Evolutionary conservation across 2,888 invertebrate species (phyloP).

Genomic region (Agrilus mali): DNA sequence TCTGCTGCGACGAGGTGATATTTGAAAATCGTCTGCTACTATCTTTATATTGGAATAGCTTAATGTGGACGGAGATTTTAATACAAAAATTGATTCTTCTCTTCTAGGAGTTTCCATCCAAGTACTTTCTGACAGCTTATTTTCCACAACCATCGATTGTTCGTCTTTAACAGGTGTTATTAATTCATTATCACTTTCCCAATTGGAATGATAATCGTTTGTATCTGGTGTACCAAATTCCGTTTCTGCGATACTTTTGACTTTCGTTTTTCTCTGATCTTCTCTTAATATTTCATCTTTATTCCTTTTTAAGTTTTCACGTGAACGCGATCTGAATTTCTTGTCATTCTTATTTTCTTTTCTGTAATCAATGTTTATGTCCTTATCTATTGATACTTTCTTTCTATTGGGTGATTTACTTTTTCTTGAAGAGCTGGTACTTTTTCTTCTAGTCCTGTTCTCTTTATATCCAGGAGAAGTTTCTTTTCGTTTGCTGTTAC

Average conservation of each 20-base stretch:
- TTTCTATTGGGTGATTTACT: slow-evolving; percentile 1
- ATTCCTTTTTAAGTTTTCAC: not conserved
- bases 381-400: not conserved
- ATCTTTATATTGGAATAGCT: not conserved
- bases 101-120: no score
- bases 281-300: not conserved
- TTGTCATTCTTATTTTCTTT: not conserved
- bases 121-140: not conserved
- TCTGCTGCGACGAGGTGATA: no score
- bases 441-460: not conserved
- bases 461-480: not conserved
- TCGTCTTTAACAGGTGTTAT: slow-evolving; percentile 6
- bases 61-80: no score
- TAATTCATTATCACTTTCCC: slow-evolving; percentile 22
- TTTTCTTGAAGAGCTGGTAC: not conserved
- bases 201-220: slow-evolving; percentile 22
- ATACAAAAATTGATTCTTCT: no score
- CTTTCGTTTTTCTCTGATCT: slow-evolving; percentile 1
- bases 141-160: not conserved
- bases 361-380: not conserved
- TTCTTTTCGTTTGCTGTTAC: slow-evolving; percentile 4
- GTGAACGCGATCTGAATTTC: not conserved
- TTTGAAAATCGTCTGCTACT: slow-evolving; percentile 1
- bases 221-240: slow-evolving; percentile 19
- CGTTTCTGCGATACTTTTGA: slow-evolving; percentile 3